phyloP scores from a whole-genome alignment of 23 tunicate genomes.

The Ciona savignyi region DNA sequence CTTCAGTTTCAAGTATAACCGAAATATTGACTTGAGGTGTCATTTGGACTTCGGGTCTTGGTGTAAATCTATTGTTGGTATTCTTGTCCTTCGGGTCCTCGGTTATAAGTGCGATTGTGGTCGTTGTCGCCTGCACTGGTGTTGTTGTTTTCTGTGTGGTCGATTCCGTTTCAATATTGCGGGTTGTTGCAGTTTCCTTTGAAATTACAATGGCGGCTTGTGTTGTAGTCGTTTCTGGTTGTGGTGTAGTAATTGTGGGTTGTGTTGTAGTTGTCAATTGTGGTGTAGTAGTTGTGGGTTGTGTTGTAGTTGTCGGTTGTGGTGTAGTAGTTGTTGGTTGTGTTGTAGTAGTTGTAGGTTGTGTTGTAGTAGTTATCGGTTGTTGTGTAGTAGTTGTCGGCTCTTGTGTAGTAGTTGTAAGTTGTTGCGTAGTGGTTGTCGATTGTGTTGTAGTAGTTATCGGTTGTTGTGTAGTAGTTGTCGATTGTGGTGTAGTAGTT shows the following conservation, averaged over 20 bases:
- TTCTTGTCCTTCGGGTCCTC: neutral
- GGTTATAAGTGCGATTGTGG: neutral
- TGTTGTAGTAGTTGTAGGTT: neutral
- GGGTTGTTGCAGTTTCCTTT: neutral
- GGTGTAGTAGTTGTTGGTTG: constrained; percentile 1
- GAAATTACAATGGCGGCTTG: neutral
- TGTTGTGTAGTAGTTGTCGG: constrained; percentile 2
- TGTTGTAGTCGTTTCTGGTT: neutral
- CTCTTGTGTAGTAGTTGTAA: neutral
- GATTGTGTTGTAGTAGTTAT: neutral
- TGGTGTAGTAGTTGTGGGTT: neutral
- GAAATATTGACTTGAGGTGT: neutral
- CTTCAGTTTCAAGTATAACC: neutral
- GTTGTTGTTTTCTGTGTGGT: neutral
- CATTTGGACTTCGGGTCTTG: neutral
- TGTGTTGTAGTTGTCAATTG: constrained; percentile 1
- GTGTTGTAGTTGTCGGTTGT: constrained; percentile 6
- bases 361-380: neutral
- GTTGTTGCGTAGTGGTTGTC: neutral
- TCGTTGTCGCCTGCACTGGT: neutral
- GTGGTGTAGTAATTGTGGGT: neutral
- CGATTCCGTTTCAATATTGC: neutral
- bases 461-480: neutral
- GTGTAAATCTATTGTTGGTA: neutral
- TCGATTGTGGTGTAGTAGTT: constrained; percentile 8